phyloP scores from a whole-genome alignment of 2,797 vertebrate species.

The Octomys mimax region DNA sequence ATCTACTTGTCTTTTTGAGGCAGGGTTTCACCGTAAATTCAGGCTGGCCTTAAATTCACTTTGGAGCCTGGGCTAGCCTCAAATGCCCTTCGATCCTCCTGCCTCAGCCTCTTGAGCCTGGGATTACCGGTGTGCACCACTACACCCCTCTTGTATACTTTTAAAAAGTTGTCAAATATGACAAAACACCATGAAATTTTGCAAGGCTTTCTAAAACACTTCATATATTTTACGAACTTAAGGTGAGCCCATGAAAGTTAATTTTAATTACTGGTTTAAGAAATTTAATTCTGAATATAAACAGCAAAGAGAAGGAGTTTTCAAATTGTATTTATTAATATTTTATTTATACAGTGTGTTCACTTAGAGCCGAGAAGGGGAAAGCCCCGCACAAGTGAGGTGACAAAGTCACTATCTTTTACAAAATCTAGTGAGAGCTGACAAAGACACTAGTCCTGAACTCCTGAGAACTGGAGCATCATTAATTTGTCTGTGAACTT shows the following conservation, averaged over 20 bases:
- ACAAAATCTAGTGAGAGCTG: slow-evolving; percentile 85
- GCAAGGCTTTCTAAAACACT: neutral
- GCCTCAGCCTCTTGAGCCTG: neutral
- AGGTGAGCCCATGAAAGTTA: neutral
- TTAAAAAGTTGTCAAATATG: neutral
- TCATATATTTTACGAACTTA: neutral
- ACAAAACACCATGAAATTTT: neutral
- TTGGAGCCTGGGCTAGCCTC: neutral
- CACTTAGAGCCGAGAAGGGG: slow-evolving; percentile 76
- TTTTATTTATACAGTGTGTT: slow-evolving; percentile 83
- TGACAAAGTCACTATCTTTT: slow-evolving; percentile 88
- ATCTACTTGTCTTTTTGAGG: neutral
- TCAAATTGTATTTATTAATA: slow-evolving; percentile 89
- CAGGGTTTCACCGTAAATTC: neutral
- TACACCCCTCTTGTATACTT: neutral
- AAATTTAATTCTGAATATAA: slow-evolving; percentile 78
- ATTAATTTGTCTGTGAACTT: slow-evolving; percentile 82
- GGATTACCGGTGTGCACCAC: neutral
- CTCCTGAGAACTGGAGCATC: slow-evolving; percentile 90
- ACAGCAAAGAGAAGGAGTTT: slow-evolving; percentile 77
- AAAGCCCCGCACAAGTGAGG: slow-evolving; percentile 78
- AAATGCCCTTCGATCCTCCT: neutral
- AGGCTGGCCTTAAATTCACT: neutral
- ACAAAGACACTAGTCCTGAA: slow-evolving; percentile 88
- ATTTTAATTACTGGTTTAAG: slow-evolving; percentile 21